These are phyloP conservation scores for Dichetophora obliterata DNA, from an alignment of 2,888 invertebrate genomes.

Conservation along the genomic window DNA sequence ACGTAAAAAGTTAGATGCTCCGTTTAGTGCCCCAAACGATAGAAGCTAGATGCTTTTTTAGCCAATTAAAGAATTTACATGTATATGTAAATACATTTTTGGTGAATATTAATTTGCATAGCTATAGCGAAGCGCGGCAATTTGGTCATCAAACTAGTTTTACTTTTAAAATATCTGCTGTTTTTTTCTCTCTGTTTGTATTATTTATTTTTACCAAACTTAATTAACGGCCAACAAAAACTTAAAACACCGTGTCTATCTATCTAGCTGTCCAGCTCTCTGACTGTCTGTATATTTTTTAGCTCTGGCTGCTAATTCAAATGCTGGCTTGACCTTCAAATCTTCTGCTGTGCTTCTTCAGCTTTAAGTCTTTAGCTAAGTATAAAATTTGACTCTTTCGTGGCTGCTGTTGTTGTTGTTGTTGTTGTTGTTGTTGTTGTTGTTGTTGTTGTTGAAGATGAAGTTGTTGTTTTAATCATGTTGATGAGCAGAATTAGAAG, in stretches of 20 bases:
- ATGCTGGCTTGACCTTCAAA: not conserved
- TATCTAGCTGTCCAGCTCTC: not conserved
- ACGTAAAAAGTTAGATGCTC: no score
- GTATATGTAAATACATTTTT: not conserved
- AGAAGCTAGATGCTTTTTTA: not conserved
- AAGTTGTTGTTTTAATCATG: not conserved
- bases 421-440: conserved; percentile 5
- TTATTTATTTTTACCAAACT: conserved; percentile 13
- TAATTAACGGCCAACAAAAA: conserved; percentile 40
- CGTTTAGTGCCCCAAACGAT: no score
- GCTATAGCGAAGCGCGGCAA: not conserved
- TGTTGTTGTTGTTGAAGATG: not conserved
- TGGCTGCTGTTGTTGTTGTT: not conserved
- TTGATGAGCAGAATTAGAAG: not conserved
- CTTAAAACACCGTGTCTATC: conserved; percentile 31
- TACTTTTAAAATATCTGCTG: not conserved
- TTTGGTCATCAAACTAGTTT: conserved; percentile 28
- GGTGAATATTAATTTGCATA: not conserved
- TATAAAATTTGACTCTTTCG: no score
- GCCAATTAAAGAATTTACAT: conserved; percentile 3
- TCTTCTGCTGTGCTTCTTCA: not conserved
- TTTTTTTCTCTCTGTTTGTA: not conserved
- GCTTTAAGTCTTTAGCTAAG: not conserved
- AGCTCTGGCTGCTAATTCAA: no score
- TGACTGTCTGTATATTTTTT: not conserved